Evolutionary conservation across 1,140 invertebrate genomes (phyloP), one percentile per base, ranked within the genome.

Genomic region (Neodiprion lecontei): DNA sequence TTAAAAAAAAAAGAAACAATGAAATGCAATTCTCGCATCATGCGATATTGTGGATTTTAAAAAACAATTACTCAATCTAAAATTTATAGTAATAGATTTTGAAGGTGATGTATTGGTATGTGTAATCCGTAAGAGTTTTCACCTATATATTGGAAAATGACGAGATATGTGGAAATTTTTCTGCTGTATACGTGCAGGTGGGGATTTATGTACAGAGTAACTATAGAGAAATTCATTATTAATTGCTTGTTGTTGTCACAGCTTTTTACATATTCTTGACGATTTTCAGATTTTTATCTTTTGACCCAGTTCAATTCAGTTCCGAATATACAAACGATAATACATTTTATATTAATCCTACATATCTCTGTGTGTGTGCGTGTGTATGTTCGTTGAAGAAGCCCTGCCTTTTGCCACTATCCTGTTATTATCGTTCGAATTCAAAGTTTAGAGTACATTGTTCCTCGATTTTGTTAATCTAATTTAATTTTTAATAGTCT

Each of bases 331-430:
- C 74, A 82, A 80, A 81, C 67, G 66, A 86, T 82, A 86, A 87
- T 87, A 87, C 81, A 88, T 88, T 87, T 88, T 85, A 85, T 87
- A 87, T 85, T 87, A 87, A 87, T 86, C 84, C 81, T 83, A 82
- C 77, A 76, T 79, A 71, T 77, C 74, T 79, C 75, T 79, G 69
- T 72, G 61, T 77, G 65, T 77, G 65, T 0, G 28, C 77, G 50
- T 79, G 77, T 81, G 70, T 72, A 72, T 73, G 72, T 79, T 80
- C 75, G 73, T 79, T 76, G 74, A 65, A 40, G 11, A 23, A 50
- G 12, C 14, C 21, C 14, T 71, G 9, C 48, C 70, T 47, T 21
- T 50, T 48, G 70, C 11, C 48, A 40, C 28, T 40, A 11, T 40
- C 70, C 48, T 50, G 48, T 12, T 69, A 12, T 69, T 21, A 9